Evolutionary conservation across 2,888 invertebrate genomes (phyloP).

Genomic region (Rhimphoctona megacephalus): DNA sequence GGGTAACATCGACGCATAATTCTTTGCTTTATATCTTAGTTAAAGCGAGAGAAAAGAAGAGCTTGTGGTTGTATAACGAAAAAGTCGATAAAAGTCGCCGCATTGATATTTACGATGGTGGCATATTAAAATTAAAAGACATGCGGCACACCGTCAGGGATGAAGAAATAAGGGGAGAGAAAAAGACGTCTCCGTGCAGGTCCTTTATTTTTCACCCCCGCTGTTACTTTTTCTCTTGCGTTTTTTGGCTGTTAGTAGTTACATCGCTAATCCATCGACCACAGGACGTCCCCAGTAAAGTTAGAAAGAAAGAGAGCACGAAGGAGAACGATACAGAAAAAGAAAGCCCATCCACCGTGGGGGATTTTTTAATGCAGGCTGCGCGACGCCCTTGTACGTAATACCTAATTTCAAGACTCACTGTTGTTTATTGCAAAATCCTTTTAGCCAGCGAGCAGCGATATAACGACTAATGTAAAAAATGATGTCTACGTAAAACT

Average conservation of each 20-base stretch:
- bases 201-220: slow-evolving; percentile 25
- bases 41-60: background rate
- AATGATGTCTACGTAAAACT: slow-evolving; percentile 37
- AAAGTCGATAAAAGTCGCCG: slow-evolving; percentile 69
- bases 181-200: slow-evolving; percentile 65
- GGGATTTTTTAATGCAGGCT: slow-evolving; percentile 77
- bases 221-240: slow-evolving; percentile 59
- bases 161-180: slow-evolving; percentile 65
- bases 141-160: slow-evolving; percentile 48
- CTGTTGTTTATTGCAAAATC: slow-evolving; percentile 84
- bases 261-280: slow-evolving; percentile 80
- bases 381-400: slow-evolving; percentile 72
- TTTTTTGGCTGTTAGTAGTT: slow-evolving; percentile 66
- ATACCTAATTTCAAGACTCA: slow-evolving; percentile 80
- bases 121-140: slow-evolving; percentile 79
- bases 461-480: slow-evolving; percentile 33
- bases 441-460: slow-evolving; percentile 80
- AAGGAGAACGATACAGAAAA: slow-evolving; percentile 41
- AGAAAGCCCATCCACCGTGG: slow-evolving; percentile 63
- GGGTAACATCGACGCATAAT: slow-evolving; percentile 24
- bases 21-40: slow-evolving; percentile 44
- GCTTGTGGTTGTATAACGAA: slow-evolving; percentile 33
- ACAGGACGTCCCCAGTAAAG: slow-evolving; percentile 60
- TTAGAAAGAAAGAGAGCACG: slow-evolving; percentile 32
- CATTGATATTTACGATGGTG: slow-evolving; percentile 75